Evolutionary conservation across 1,140 invertebrate species (phyloP), one percentile per base, ranked within the genome.

Genomic region (Lepidurus apus): DNA sequence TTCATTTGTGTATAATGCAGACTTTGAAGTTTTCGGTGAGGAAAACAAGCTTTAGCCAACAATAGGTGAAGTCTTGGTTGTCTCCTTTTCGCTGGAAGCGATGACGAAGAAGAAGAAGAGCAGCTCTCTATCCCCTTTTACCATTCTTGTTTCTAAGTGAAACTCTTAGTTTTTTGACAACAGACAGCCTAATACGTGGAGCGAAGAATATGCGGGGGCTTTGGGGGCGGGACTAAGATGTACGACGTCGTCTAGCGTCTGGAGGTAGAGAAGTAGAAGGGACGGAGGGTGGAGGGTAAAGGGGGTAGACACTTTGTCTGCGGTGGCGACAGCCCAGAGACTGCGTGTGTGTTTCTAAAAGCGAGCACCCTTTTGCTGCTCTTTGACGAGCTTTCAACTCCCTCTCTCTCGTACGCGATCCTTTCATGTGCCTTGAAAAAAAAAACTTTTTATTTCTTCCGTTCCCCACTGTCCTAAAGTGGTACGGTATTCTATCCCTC

Each of bases 91-190:
- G 34, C 34, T 34, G 34, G 34, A 34, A 34, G 34, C 34, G 34
- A 34, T 4, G 34, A 34, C 34, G 34, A 17, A 17, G 53, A n/a
- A n/a, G 53, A 65, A 65, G 53, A 65, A 65, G 53, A 65, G 21
- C 21, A 65, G 53, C 6, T 11, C 6, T 11, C 53, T 21, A 4
- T 34, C 34, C 34, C 34, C 21, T 21, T 65, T 65, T 65, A 21
- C n/a, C 53, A 65, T 65, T 65, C 53, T 34, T 65, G 53, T 65
- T 65, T 65, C 21, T 65, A 65, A 65, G 53, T 65, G 53, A 21
- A 65, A 65, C n/a, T 65, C n/a, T 65, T 65, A 21, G 53, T 65
- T 65, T 65, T 65, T 7, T 65, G 53, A 65, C 53, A 65, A 65
- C 21, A 65, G 53, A 65, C 9, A 65, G 53, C 53, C 21, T 65